phyloP scores from a whole-genome alignment of 2,888 invertebrate genomes.

The Xestia rhomboidea region DNA sequence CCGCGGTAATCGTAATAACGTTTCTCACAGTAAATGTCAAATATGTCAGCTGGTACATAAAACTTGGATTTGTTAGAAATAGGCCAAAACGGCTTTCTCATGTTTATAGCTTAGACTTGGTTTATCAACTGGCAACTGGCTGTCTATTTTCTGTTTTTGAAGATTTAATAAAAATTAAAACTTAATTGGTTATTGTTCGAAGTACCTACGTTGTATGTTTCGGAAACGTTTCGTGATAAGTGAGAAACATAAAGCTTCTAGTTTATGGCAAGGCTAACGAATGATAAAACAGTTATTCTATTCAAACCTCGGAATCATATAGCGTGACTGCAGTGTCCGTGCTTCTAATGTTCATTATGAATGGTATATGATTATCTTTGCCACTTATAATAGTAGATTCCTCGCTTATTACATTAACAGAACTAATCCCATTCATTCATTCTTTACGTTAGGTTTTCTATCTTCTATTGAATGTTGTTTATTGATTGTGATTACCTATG shows the following conservation, averaged over 20 bases:
- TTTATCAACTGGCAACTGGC: constrained; percentile 2
- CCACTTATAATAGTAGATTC: not conserved
- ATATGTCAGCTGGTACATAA: not conserved
- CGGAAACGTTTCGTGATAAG: not conserved
- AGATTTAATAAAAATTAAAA: not conserved
- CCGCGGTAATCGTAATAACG: constrained; percentile 8
- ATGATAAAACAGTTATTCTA: constrained; percentile 11
- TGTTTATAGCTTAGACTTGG: constrained; percentile 18
- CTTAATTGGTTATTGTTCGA: constrained; percentile 16
- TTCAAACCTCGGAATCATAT: not conserved
- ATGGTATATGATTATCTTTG: constrained; percentile 14
- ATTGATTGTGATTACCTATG: not conserved
- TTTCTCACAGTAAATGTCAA: constrained; percentile 25
- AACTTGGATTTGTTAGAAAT: constrained; percentile 20
- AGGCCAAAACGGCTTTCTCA: constrained; percentile 37
- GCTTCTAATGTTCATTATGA: constrained; percentile 18
- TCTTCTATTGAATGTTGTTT: not conserved
- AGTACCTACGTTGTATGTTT: constrained; percentile 1
- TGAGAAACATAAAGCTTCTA: constrained; percentile 6
- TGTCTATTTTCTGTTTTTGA: not conserved
- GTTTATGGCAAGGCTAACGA: constrained; percentile 15
- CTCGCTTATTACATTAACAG: not conserved
- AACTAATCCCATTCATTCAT: not conserved
- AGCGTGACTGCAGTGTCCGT: constrained; percentile 9
- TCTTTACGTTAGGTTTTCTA: not conserved